Evolutionary conservation across 2,797 vertebrate species (phyloP), one percentile per base, ranked within the genome.

Genomic region (Astyanax mexicanus): DNA sequence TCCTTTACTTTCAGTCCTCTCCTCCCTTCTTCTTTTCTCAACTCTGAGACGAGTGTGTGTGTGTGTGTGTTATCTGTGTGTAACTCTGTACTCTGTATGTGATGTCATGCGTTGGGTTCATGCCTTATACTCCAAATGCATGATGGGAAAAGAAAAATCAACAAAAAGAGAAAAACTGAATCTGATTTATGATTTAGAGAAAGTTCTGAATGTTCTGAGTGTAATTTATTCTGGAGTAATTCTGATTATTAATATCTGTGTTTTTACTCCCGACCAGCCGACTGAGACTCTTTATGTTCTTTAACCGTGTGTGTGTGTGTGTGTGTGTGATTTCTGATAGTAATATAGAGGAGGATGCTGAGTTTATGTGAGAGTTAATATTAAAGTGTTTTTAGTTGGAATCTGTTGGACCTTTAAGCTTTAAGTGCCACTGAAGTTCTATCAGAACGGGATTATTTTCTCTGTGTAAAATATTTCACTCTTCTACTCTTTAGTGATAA

Each of bases 191-290:
- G 2, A 44, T 87, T 86, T 72, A 21, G 23, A 83, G 52, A 57
- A 49, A 83, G 55, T 86, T 90, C 86, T 88, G 83, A 91, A 90
- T 92, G 91, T 91, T 89, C 89, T 90, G 89, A 92, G 90, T 92
- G 91, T 93, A 92, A 92, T 92, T 93, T 91, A 91, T 93, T 91
- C 84, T 84, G 88, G 86, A 84, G 88, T 79, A 88, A 85, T 89
- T 84, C 68, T 73, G 65, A 71, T 78, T 87, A 84, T 88, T 85
- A 81, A 83, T 84, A 85, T 60, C 72, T 55, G 85, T 83, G 84
- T 84, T 86, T 37, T 91, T 87, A 69, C 82, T 88, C 72, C 52
- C 29, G 77, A 78, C 40, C 64, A 76, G 85, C 64, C 86, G 84
- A 77, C 83, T 81, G 75, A 84, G 85, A 75, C 69, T 82, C 61